A percentile compares a stretch with the other conserved stretches of the same genome.
Evolutionary conservation across 2,888 invertebrate genomes (phyloP).

Genomic region (Erpobdella octoculata): DNA sequence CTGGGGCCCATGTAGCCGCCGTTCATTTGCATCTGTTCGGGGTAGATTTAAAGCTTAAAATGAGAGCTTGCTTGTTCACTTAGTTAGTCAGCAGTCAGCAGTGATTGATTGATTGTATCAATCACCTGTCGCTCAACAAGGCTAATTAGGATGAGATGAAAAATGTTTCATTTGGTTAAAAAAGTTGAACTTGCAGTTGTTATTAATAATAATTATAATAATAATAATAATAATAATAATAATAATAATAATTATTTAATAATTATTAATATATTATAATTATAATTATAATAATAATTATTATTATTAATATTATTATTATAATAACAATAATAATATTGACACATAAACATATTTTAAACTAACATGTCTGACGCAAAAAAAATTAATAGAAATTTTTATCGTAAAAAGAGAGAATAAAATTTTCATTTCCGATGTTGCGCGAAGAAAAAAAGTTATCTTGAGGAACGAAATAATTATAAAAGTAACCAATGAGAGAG

Average conservation of each 20-base stretch:
- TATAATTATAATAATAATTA: slow-evolving; percentile 31
- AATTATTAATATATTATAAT: slow-evolving; percentile 33
- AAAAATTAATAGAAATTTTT: too few species aligned
- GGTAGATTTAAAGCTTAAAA: not conserved
- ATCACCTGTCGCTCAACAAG: not conserved
- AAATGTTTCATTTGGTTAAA: too few species aligned
- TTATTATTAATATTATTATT: slow-evolving; percentile 31
- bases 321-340: slow-evolving; percentile 28
- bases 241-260: not conserved
- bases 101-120: not conserved
- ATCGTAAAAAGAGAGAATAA: too few species aligned
- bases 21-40: slow-evolving; percentile 20
- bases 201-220: slow-evolving; percentile 4
- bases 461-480: too few species aligned
- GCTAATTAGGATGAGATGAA: too few species aligned
- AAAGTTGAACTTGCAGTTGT: too few species aligned
- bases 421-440: too few species aligned
- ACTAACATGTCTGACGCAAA: too few species aligned
- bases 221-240: slow-evolving; percentile 8
- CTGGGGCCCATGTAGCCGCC: slow-evolving; percentile 7
- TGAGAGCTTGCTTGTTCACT: not conserved
- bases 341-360: too few species aligned
- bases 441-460: too few species aligned
- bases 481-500: too few species aligned
- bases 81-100: not conserved